Percentiles rank a stretch among this genome's conserved stretches.
phyloP scores from a whole-genome alignment of 2,113 vertebrate genomes.

The Cervus canadensis region DNA sequence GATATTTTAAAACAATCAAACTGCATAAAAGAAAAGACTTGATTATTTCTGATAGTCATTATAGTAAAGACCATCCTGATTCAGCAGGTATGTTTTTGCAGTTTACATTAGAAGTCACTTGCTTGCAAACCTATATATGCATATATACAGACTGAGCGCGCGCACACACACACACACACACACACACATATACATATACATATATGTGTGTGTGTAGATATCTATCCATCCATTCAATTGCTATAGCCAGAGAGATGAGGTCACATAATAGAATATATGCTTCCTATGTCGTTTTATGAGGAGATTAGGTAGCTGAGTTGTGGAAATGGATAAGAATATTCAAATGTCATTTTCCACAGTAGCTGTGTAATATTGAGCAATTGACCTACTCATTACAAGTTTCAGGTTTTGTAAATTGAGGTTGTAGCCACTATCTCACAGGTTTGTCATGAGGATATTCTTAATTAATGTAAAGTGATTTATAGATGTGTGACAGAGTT shows the following conservation, averaged over 20 bases:
- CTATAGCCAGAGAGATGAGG: not conserved
- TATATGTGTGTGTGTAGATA: not conserved
- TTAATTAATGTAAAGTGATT: not conserved
- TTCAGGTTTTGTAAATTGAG: not conserved
- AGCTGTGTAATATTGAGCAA: not conserved
- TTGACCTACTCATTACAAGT: not conserved
- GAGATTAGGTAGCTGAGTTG: not conserved
- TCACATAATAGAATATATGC: not conserved
- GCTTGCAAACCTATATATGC: not conserved
- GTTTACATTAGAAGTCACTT: not conserved
- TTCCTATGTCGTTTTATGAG: not conserved
- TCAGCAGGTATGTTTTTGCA: not conserved
- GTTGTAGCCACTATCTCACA: not conserved
- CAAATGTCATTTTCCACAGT: not conserved
- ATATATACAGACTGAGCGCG: not conserved
- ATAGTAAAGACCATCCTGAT: not conserved
- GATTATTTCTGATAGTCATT: not conserved
- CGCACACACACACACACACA: not conserved
- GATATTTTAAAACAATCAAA: not conserved
- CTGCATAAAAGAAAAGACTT: not conserved
- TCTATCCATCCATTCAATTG: not conserved
- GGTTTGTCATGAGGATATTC: not conserved
- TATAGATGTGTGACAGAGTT: not conserved
- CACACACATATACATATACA: fast-evolving
- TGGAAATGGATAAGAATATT: not conserved